These are phyloP conservation scores for Tryphoninae sp. DNA, from an alignment of 2,888 invertebrate genomes.

Conservation along the genomic window DNA sequence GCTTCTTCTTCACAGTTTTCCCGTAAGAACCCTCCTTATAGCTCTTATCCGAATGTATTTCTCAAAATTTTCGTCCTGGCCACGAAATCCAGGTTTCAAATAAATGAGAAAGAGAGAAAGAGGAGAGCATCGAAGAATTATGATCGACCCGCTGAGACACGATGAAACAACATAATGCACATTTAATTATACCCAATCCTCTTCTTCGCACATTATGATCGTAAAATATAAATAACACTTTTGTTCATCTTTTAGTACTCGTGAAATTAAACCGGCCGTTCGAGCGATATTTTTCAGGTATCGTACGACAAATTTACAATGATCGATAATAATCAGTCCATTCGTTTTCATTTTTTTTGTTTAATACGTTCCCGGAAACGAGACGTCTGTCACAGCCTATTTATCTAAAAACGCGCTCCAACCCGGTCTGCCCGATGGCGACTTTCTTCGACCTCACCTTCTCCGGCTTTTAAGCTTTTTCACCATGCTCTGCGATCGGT, in stretches of 20 bases:
- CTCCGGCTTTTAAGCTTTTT: slow-evolving; percentile 11
- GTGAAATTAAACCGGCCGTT: slow-evolving; percentile 19
- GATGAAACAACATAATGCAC: slow-evolving; percentile 70
- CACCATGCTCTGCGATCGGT: slow-evolving; percentile 41
- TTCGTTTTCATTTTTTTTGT: slow-evolving; percentile 43
- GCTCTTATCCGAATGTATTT: slow-evolving; percentile 25
- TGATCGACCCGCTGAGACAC: slow-evolving; percentile 53
- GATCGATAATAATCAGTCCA: slow-evolving; percentile 52
- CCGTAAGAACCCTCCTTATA: not conserved
- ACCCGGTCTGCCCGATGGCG: slow-evolving; percentile 33
- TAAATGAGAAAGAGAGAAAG: slow-evolving; percentile 40
- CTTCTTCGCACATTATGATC: slow-evolving; percentile 1
- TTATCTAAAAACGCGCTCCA: slow-evolving; percentile 64
- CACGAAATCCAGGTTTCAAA: slow-evolving; percentile 4
- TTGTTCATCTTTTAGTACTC: not conserved
- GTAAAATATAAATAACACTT: slow-evolving; percentile 42
- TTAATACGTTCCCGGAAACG: slow-evolving; percentile 69
- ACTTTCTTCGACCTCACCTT: slow-evolving; percentile 11
- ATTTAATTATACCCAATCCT: slow-evolving; percentile 35
- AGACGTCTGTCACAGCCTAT: slow-evolving; percentile 78
- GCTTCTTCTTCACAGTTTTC: not conserved
- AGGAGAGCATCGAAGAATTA: slow-evolving; percentile 49
- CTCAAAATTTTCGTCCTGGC: slow-evolving; percentile 1
- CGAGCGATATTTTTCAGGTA: slow-evolving; percentile 29
- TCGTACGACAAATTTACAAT: slow-evolving; percentile 46